Evolutionary conservation across 2,797 vertebrate genomes (phyloP).

Genomic region (Chrysocyon brachyurus): DNA sequence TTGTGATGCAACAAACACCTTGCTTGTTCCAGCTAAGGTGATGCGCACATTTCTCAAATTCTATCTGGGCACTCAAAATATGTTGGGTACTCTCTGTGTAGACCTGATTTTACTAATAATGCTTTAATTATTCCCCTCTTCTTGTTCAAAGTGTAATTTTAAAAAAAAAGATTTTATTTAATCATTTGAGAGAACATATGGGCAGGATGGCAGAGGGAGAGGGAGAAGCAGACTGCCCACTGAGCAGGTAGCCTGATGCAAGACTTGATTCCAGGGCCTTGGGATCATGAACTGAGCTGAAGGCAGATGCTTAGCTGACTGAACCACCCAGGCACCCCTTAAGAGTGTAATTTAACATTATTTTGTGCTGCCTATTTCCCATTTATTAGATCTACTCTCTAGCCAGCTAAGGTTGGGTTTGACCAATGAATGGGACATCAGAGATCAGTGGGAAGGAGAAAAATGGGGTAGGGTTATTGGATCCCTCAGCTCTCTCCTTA

Average conservation of each 20-base stretch:
- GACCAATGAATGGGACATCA: neutral
- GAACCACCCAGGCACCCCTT: no score
- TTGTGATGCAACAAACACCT: neutral
- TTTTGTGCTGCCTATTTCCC: neutral
- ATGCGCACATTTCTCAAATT: neutral
- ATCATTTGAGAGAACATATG: no score
- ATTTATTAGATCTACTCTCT: neutral
- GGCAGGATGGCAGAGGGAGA: no score
- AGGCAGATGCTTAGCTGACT: no score
- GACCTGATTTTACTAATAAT: neutral
- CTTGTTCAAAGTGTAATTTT: neutral
- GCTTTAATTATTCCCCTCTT: constrained; percentile 53
- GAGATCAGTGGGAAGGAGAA: neutral
- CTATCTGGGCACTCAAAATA: neutral
- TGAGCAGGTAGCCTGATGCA: no score
- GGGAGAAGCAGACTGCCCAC: no score
- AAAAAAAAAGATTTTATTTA: no score
- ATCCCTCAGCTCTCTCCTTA: neutral
- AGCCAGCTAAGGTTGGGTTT: neutral
- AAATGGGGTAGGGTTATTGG: neutral
- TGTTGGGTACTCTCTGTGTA: neutral
- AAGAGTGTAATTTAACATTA: neutral
- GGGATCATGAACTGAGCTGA: no score
- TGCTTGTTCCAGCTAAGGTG: neutral
- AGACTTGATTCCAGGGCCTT: no score